Evolutionary conservation across 2,888 invertebrate species (phyloP).

Genomic region (Trissonchulus latispiculum): DNA sequence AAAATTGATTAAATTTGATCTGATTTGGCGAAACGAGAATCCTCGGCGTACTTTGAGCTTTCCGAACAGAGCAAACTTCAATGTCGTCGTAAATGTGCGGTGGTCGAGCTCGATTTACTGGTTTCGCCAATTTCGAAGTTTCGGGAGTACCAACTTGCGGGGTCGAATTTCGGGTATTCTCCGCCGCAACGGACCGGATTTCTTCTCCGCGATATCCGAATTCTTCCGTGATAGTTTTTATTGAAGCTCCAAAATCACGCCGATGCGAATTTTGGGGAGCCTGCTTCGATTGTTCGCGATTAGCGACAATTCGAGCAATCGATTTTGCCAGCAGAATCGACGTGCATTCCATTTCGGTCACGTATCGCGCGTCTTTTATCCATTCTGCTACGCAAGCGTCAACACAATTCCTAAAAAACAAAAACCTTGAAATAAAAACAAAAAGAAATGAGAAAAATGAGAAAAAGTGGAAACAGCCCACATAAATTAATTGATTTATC

Average conservation of each 20-base stretch:
- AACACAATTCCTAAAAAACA: not conserved
- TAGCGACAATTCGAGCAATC: not conserved
- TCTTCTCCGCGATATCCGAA: not conserved
- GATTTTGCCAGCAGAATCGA: conserved; percentile 13
- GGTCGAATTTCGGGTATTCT: not conserved
- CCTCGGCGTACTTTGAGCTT: not conserved
- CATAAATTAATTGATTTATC: too few species aligned
- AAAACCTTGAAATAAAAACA: too few species aligned
- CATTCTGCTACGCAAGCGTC: conserved; percentile 1
- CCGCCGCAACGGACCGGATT: not conserved
- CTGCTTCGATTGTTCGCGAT: not conserved
- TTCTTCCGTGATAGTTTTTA: not conserved
- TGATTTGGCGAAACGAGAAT: too few species aligned
- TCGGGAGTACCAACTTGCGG: not conserved
- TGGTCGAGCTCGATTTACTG: not conserved
- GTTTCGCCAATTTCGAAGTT: not conserved
- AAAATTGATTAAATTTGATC: too few species aligned
- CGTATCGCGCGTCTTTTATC: not conserved
- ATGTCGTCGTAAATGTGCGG: not conserved
- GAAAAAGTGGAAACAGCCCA: too few species aligned
- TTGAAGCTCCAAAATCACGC: not conserved
- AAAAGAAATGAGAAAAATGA: too few species aligned
- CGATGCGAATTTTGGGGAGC: not conserved
- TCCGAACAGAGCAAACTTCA: not conserved
- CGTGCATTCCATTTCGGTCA: conserved; percentile 13